phyloP scores from a whole-genome alignment of 2,113 vertebrate genomes.

The Laticauda laticaudata region DNA sequence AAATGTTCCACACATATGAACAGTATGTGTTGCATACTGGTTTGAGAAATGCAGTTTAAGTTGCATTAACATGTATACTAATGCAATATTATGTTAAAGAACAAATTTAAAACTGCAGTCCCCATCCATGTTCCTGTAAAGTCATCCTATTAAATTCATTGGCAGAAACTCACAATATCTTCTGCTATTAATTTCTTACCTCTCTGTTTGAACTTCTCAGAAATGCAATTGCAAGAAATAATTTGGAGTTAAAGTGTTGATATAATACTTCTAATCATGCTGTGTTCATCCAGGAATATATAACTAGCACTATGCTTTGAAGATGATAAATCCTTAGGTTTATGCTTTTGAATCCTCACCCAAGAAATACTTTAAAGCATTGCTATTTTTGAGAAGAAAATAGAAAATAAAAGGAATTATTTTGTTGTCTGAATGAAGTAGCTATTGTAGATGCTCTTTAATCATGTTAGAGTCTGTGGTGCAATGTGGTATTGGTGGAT shows the following conservation, averaged over 20 bases:
- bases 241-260: constrained; percentile 8
- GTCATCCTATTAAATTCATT: background rate
- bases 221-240: constrained; percentile 25
- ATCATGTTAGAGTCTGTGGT: background rate
- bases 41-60: background rate
- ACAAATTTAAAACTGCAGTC: background rate
- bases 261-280: background rate
- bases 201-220: constrained; percentile 16
- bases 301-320: constrained; percentile 12
- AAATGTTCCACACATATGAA: background rate
- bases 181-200: background rate
- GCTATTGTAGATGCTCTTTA: background rate
- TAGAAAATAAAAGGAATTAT: background rate
- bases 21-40: background rate
- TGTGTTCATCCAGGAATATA: constrained; percentile 18
- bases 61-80: background rate
- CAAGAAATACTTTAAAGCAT: background rate
- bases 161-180: background rate
- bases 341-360: constrained; percentile 10
- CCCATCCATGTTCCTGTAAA: background rate
- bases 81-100: background rate
- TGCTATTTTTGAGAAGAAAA: background rate
- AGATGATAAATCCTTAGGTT: background rate
- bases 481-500: too few relatives aligned
- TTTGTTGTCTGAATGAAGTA: background rate